Evolutionary conservation across 2,113 vertebrate genomes (phyloP).

Genomic region (Ictidomys tridecemlineatus): DNA sequence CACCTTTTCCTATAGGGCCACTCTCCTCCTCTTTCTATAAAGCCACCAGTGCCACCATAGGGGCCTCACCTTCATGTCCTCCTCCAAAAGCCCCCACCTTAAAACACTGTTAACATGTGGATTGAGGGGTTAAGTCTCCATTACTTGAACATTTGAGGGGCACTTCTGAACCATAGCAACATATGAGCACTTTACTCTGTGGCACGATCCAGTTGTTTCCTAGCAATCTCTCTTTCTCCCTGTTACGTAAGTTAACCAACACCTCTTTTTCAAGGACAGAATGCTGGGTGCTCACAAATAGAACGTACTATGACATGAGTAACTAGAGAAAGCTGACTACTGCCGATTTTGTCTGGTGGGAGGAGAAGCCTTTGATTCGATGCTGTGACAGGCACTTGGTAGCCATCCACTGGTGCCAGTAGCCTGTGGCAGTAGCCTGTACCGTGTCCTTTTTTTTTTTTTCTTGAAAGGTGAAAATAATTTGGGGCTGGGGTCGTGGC

Average conservation of each 20-base stretch:
- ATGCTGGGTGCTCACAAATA: not conserved
- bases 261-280: not conserved
- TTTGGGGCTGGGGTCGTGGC: not conserved
- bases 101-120: not conserved
- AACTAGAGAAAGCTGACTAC: too few relatives aligned
- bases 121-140: not conserved
- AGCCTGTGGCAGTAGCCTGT: not conserved
- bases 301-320: accelerated
- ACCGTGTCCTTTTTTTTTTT: not conserved
- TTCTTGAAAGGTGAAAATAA: not conserved
- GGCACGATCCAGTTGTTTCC: not conserved
- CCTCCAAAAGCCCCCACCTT: not conserved
- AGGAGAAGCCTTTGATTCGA: not conserved
- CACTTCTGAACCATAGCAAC: not conserved
- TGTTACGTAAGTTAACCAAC: not conserved
- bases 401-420: not conserved
- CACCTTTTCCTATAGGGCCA: not conserved
- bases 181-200: not conserved
- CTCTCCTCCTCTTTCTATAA: not conserved
- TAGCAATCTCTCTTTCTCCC: not conserved
- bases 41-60: not conserved
- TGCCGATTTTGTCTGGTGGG: not conserved
- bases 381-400: not conserved
- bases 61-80: not conserved
- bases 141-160: not conserved